phyloP scores from a whole-genome alignment of 2,888 invertebrate genomes.

The Alloscopus bannaensis region DNA sequence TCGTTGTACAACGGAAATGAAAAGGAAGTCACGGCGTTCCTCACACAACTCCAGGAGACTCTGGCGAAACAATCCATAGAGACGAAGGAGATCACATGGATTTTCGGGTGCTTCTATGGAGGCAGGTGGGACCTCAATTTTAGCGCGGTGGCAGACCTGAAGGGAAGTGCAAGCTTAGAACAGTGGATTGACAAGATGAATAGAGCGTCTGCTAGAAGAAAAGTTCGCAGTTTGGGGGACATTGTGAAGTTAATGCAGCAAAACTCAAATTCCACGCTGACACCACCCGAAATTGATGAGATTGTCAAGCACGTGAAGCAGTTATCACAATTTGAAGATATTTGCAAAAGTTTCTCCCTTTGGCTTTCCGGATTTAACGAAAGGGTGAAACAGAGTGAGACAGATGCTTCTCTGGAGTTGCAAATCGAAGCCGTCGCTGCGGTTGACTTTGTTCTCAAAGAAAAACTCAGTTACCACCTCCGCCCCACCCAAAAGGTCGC shows the following conservation, averaged over 20 bases:
- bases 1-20: constrained; percentile 16
- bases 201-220: neutral
- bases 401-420: neutral
- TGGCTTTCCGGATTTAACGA: too few species aligned
- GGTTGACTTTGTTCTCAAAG: neutral
- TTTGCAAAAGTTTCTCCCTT: too few species aligned
- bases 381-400: too few species aligned
- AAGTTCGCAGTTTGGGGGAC: neutral
- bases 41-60: neutral
- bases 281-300: neutral
- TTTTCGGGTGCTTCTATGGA: constrained; percentile 14
- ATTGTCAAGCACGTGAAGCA: neutral
- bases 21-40: neutral
- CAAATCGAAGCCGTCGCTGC: neutral
- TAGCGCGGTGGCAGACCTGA: neutral
- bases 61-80: neutral
- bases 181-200: neutral
- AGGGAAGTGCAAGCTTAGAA: neutral
- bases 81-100: neutral
- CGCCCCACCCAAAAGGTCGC: constrained; percentile 23
- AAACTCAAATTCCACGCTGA: neutral
- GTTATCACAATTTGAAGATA: too few species aligned
- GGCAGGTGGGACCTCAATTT: constrained; percentile 1
- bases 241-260: neutral
- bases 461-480: neutral